Conservation (phyloP, 2,888 invertebrate genomes). For the Epinotia ramella region DNA sequence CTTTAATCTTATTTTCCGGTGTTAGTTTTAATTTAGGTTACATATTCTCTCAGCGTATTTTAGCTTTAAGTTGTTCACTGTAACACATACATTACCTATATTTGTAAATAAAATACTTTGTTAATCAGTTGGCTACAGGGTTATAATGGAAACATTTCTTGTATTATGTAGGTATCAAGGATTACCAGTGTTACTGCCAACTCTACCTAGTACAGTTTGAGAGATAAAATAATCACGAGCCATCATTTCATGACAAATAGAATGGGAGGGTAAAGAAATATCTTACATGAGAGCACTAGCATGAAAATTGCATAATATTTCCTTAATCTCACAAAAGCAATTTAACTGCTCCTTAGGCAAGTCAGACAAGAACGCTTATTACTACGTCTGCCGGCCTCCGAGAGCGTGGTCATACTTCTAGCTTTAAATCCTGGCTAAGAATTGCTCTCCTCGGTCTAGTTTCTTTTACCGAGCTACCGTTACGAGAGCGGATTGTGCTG, state of each 20-base stretch:
- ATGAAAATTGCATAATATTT: constrained; percentile 38
- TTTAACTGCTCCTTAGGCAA: constrained; percentile 43
- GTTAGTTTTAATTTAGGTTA: too few relatives aligned
- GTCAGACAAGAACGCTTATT: constrained; percentile 37
- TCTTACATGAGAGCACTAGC: constrained; percentile 11
- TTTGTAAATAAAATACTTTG: constrained; percentile 13
- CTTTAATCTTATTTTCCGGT: too few relatives aligned
- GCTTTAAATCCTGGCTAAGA: constrained; percentile 40
- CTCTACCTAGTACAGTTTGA: not conserved
- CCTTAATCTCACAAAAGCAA: constrained; percentile 44
- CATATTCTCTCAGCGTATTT: too few relatives aligned
- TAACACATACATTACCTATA: too few relatives aligned
- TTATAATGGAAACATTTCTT: not conserved
- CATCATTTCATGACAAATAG: constrained; percentile 31
- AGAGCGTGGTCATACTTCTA: constrained; percentile 30
- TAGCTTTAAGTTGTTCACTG: too few relatives aligned
- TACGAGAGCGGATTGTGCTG: constrained; percentile 36
- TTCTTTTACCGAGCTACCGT: constrained; percentile 44
- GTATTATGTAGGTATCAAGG: not conserved
- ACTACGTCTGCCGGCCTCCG: constrained; percentile 31
- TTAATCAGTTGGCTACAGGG: not conserved
- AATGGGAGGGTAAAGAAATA: constrained; percentile 25
- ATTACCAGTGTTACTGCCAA: not conserved
- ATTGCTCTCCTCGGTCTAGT: constrained; percentile 36
- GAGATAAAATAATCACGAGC: not conserved